A percentile compares a stretch with the other conserved stretches of the same genome.
Conservation (phyloP, 2,113 vertebrate genomes). For the Callithrix jacchus region DNA sequence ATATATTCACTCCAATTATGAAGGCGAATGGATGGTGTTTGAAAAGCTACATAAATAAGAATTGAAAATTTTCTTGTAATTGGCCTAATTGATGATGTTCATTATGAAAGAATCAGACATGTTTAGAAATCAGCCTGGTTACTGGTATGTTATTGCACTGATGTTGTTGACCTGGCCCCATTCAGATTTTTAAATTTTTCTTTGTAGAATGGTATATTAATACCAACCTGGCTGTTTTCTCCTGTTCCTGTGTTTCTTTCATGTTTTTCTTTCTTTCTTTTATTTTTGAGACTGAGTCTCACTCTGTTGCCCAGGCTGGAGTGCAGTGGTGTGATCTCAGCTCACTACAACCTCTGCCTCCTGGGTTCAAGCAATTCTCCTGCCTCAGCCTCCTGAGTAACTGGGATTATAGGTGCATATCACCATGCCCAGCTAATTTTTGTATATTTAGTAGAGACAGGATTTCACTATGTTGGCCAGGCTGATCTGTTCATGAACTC, state of each 20-base stretch:
- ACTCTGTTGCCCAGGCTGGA: too few relatives aligned
- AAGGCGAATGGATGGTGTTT: neutral
- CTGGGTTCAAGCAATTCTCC: too few relatives aligned
- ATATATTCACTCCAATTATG: neutral
- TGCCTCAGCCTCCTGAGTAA: too few relatives aligned
- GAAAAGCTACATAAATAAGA: neutral
- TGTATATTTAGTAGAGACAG: too few relatives aligned
- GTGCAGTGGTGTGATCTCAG: too few relatives aligned
- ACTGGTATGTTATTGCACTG: neutral
- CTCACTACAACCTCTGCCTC: too few relatives aligned
- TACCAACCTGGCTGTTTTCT: neutral
- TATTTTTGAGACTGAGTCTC: too few relatives aligned
- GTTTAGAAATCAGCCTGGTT: neutral
- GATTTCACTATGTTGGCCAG: too few relatives aligned
- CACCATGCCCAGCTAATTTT: too few relatives aligned
- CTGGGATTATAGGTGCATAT: too few relatives aligned
- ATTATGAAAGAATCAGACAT: neutral
- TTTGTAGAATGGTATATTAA: neutral
- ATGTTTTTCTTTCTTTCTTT: neutral
- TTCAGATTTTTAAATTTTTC: neutral
- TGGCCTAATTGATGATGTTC: neutral
- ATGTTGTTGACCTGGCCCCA: neutral
- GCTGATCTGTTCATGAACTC: too few relatives aligned
- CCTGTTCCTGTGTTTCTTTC: neutral
- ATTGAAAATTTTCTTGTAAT: neutral